Base-by-base conservation (phyloP, 1,140 invertebrate genomes). In the Bombus ignitus region DNA sequence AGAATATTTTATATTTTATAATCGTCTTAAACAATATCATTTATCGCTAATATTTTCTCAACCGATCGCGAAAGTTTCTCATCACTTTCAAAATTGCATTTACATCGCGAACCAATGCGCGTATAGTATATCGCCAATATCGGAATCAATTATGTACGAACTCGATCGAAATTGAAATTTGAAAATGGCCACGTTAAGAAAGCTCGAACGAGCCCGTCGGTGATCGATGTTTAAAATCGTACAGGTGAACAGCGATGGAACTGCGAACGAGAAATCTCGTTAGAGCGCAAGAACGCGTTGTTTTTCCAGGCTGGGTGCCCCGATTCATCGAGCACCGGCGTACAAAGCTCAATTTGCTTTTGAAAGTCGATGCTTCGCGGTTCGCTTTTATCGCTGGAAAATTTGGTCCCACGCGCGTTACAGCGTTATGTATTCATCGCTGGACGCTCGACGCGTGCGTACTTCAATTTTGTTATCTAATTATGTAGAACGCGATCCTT, bases 401-500 rank as follows among this genome's bases (percentile, higher is more conserved):
- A 68, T 53, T 66, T 39, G 35, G 32, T 32, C 42, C 28, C 13
- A 2, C 22, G 22, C 15, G 73, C 44, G 22, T 83, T 83, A 77
- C 73, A 53, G 6, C 73, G 37, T 74, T 81, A 57, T 5, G 57
- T 62, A 44, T 62, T 65, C 39, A 44, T 35, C 37, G 22, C 22
- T n/a, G 3, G 15, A 25, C 9, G 3, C 59, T 9, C 77, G 22
- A n/a, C n/a, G 42, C 28, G 71, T n/a, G 42, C 28, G 42, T 13
- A 28, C 13, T 68, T 57, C 47, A 83, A 83, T 77, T 77, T 68
- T 77, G 76, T 83, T 37, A 47, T 44, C 70, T 32, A 59, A 53
- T 76, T 83, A 66, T 65, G 37, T 22, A 42, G 25, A 73, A 81
- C 35, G 15, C 15, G 28, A 32, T 72, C 13, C 37, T 62, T 3